Conservation (phyloP, 2,113 vertebrate species). For the Melierax canorus region DNA sequence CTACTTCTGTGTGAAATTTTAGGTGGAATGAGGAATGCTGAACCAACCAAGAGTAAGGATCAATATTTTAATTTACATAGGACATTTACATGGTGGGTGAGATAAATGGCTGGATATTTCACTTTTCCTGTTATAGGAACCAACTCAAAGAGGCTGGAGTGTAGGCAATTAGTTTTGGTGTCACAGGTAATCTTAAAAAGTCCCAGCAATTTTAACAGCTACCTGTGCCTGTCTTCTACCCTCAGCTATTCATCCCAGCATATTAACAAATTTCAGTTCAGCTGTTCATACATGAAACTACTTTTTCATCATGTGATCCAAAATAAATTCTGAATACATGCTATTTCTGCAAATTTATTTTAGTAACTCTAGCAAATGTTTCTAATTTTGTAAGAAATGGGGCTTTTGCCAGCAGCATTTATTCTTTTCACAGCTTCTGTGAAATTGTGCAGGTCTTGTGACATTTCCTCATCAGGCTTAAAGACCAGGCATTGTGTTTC, state of each 20-base stretch:
- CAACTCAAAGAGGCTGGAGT: neutral
- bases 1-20: neutral
- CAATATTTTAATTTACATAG: slow-evolving; percentile 43
- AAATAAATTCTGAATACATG: neutral
- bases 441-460: neutral
- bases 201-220: neutral
- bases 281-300: neutral
- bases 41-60: neutral
- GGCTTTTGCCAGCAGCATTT: neutral
- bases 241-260: neutral
- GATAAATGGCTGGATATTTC: slow-evolving; percentile 18
- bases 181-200: neutral
- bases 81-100: neutral
- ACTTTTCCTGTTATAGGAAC: neutral
- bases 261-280: neutral
- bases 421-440: neutral
- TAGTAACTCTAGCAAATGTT: neutral
- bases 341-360: neutral
- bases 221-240: neutral
- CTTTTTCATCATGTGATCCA: neutral
- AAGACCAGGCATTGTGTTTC: neutral
- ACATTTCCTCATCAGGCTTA: fast-evolving
- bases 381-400: neutral
- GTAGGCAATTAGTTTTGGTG: neutral
- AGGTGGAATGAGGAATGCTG: neutral